Base-by-base conservation (phyloP, 2,113 vertebrate species). In the Scophthalmus maximus region DNA sequence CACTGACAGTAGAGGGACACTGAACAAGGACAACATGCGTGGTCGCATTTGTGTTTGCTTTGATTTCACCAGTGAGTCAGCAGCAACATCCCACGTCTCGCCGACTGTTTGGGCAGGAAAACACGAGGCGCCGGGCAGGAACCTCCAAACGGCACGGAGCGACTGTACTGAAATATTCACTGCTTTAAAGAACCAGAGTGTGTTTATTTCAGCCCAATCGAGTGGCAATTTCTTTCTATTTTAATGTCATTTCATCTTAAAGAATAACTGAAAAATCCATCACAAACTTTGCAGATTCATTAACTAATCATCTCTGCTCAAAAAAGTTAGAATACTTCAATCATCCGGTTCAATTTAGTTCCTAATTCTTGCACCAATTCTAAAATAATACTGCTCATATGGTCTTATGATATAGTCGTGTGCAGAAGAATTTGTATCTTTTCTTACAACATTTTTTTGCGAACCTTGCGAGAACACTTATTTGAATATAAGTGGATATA, bases 41-140 rank as follows among this genome's bases (percentile, higher is more conserved):
- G 75, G 75, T 62, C 74, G 66, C 76, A 7, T 8, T 49, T 23
- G 46, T 79, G 62, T 79, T 63, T 68, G 68, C 68, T 70, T 52
- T 65, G 36, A 66, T 80, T 80, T 38, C 47, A 56, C 34, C 40
- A 6, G 49, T 73, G 83, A 85, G 63, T 85, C 71, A 68, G 68
- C 58, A 18, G 59, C 68, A 42, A 59, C 78, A 51, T 79, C 75
- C 71, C 68, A 85, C 62, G 20, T 65, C 47, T 52, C 53, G 68
- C 79, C 79, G 76, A 78, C 62, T 73, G 76, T 76, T 76, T 79
- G 68, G 40, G 38, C 56, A 68, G 58, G 47, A 75, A 72, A 84
- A 56, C 61, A 66, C 8, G 42, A 46, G 42, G 42, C 18, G 42
- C 42, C 42, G 6, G 42, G 42, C 22, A 63, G 65, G 61, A 59